Conservation (phyloP, 2,113 vertebrate species). For the Chunga burmeisteri region DNA sequence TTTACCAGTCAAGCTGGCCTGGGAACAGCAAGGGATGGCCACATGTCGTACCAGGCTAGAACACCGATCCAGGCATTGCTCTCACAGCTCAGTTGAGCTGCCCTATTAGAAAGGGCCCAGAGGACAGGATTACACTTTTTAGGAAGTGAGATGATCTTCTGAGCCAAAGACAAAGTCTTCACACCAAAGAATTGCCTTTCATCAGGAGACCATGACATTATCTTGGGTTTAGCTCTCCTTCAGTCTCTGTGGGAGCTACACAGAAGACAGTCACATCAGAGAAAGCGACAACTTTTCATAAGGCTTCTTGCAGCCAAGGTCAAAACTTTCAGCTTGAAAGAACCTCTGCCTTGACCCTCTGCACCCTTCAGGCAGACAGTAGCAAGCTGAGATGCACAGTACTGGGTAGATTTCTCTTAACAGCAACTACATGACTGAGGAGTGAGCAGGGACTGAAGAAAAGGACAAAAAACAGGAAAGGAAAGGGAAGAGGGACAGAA, state of each 20-base stretch:
- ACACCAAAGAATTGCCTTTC: background rate
- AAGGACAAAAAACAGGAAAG: background rate
- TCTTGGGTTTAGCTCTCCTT: background rate
- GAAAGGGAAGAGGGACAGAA: background rate
- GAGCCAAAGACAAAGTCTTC: background rate
- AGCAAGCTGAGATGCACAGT: background rate
- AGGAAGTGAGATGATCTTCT: background rate
- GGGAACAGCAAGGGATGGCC: background rate
- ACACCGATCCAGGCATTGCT: background rate
- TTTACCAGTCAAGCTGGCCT: background rate
- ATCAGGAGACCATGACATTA: background rate
- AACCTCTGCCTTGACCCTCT: background rate
- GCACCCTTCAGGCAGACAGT: background rate
- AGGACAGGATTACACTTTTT: background rate
- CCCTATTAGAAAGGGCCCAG: background rate
- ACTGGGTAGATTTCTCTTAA: background rate
- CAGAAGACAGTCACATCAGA: background rate
- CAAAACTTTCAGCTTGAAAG: background rate
- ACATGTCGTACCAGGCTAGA: too few species aligned
- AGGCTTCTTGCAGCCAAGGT: background rate
- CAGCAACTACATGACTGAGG: background rate
- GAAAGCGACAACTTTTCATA: background rate
- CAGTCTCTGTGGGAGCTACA: background rate
- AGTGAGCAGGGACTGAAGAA: background rate
- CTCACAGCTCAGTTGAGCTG: background rate